These are phyloP conservation scores for Auanema sp. DNA, from an alignment of 2,888 invertebrate genomes.

Conservation along the genomic window DNA sequence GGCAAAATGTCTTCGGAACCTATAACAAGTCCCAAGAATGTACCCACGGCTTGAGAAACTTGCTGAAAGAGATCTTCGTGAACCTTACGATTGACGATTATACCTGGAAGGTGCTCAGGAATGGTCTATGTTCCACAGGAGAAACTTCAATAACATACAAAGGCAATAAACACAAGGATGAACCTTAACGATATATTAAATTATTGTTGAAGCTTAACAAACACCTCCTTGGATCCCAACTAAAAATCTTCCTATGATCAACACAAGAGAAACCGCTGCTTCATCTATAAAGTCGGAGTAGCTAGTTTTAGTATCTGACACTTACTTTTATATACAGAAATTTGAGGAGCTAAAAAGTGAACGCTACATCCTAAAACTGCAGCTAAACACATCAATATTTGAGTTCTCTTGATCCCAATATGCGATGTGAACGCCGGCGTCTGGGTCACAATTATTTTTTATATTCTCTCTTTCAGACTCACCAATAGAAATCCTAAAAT, in stretches of 20 bases:
- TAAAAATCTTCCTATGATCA: constrained; percentile 54
- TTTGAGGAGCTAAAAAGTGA: constrained; percentile 41
- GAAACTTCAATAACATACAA: constrained; percentile 59
- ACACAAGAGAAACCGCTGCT: constrained; percentile 32
- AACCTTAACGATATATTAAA: constrained; percentile 16
- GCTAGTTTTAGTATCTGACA: neutral
- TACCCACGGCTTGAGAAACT: constrained; percentile 58
- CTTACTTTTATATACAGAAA: constrained; percentile 23
- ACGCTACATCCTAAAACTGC: constrained; percentile 51
- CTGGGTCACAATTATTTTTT: constrained; percentile 22
- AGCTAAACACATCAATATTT: constrained; percentile 46
- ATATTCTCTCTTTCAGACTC: constrained; percentile 3
- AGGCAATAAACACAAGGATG: constrained; percentile 58
- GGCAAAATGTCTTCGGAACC: constrained; percentile 55
- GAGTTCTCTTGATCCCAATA: constrained; percentile 50
- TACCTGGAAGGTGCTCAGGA: constrained; percentile 56
- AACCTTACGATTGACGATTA: neutral
- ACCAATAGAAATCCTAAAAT: constrained; percentile 57
- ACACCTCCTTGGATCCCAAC: constrained; percentile 57
- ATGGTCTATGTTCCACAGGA: constrained; percentile 42
- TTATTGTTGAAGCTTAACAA: neutral
- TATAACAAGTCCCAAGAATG: constrained; percentile 54
- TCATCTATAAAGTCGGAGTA: constrained; percentile 34
- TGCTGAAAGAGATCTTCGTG: constrained; percentile 48
- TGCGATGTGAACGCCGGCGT: constrained; percentile 51